Base-by-base conservation (phyloP, 1,140 invertebrate species). In the Neomicropteryx cornuta region DNA sequence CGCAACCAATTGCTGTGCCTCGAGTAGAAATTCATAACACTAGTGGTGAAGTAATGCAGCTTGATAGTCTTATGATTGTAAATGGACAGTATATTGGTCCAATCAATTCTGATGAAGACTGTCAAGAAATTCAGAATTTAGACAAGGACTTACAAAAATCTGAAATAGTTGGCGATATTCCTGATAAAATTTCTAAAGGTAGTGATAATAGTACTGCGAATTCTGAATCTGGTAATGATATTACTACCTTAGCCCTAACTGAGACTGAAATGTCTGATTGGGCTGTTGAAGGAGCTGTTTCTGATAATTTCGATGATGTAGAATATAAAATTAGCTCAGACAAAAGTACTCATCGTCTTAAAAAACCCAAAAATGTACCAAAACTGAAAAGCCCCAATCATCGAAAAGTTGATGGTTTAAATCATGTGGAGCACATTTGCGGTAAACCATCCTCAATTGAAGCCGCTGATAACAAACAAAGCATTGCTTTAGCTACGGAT, bases 191-290 rank as follows among this genome's bases (percentile, higher is more conserved):
- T n/a, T n/a, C n/a, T n/a, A n/a, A n/a, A n/a, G n/a, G n/a, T n/a
- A n/a, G n/a, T n/a, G n/a, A n/a, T n/a, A n/a, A n/a, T n/a, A n/a
- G n/a, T n/a, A n/a, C n/a, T n/a, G n/a, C n/a, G n/a, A n/a, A n/a
- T n/a, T 73, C 72, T 3, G 69, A 72, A 37, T 71, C 68, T 0
- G 68, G 76, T 36, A 71, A 69, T 17, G 79, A 81, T 18, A 67
- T 74, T 1, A 75, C 75, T 0, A 77, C 77, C 0, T 73, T 79
- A 11, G 81, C 75, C 1, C 60, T 85, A 8, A 87, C 85, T 0
- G 87, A 90, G 57, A 87, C 84, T 0, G 86, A 89, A 53, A 60
- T 87, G 8, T 88, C 84, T 0, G 86, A 90, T 56, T 88, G 84
- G 85, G 83, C 81, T 1, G 71, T 77, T 2, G 84, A 87, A 45